Evolutionary conservation across 2,888 invertebrate genomes (phyloP), one percentile per base, ranked within the genome.

Genomic region (Oxyteleia sp.): DNA sequence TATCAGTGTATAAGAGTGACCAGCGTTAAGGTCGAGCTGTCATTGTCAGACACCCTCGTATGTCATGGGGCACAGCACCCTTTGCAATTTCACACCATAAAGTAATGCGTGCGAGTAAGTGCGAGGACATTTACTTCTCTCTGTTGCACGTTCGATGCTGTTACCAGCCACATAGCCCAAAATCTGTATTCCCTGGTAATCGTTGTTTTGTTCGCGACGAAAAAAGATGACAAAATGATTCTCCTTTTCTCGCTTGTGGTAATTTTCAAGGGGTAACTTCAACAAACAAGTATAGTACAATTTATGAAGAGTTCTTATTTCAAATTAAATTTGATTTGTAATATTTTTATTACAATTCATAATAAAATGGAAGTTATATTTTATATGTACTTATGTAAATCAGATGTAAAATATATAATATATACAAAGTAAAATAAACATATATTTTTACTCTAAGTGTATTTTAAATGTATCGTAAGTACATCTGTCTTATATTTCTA

Each of bases 1-100:
- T 90, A 91, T 89, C 90, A 88, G 87, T 86, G 90, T 91, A 91
- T 91, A 92, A 93, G 91, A 93, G 92, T 93, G 93, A 92, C 93
- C 93, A 92, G 89, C 90, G 87, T 78, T 89, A 90, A 89, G 87
- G 86, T 84, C 83, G 91, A 86, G 90, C 93, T 93, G 93, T 93
- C 93, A 93, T 87, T 85, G 84, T 88, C 93, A 93, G 93, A 89
- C 90, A 89, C 91, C 91, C 93, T 91, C 91, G 88, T 89, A 89
- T 88, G 90, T 92, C 92, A 91, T 89, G 86, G 84, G 79, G 71
- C 76, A 49, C 76, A 72, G 76, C 81, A 61, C 83, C 84, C 82
- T 69, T 80, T 72, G 76, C 79, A 78, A 82, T 68, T 69, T 76
- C 71, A 75, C 76, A 76, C 72, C 75, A 71, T 76, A 64, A 76